phyloP scores from a whole-genome alignment of 2,888 invertebrate genomes.

The Metacarcinus magister region DNA sequence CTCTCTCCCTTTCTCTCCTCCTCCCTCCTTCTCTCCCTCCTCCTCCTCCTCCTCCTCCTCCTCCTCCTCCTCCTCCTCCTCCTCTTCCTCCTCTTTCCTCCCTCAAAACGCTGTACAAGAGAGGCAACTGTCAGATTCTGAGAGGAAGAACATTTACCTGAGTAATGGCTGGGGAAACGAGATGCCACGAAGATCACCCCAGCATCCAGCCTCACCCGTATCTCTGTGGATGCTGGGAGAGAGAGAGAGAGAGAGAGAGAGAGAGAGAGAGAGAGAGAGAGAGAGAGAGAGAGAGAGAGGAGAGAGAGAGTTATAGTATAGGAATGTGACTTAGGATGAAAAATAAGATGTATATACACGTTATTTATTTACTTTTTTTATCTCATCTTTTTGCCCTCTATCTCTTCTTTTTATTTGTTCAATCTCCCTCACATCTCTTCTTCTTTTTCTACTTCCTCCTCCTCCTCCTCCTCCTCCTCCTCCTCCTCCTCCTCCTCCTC shows the following conservation, averaged over 20 bases:
- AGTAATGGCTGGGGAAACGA: constrained; percentile 75
- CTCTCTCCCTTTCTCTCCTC: neutral
- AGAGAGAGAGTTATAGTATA: too few species aligned
- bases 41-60: neutral
- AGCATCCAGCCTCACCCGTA: neutral
- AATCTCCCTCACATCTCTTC: neutral
- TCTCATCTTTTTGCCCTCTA: neutral
- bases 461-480: neutral
- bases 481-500: neutral
- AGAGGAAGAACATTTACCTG: constrained; percentile 73
- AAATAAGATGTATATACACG: neutral
- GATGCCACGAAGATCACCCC: constrained; percentile 50
- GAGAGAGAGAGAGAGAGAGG: neutral
- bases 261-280: constrained; percentile 41
- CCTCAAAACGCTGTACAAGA: constrained; percentile 66
- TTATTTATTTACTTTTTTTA: neutral
- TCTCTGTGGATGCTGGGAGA: neutral
- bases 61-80: neutral
- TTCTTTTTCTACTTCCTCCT: neutral
- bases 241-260: neutral
- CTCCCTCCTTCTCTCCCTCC: neutral
- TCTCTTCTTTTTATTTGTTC: neutral
- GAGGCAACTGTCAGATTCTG: constrained; percentile 79
- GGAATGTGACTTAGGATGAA: neutral
- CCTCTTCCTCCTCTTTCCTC: neutral